Conservation (phyloP, 2,113 vertebrate genomes). For the Phrynosoma platyrhinos region DNA sequence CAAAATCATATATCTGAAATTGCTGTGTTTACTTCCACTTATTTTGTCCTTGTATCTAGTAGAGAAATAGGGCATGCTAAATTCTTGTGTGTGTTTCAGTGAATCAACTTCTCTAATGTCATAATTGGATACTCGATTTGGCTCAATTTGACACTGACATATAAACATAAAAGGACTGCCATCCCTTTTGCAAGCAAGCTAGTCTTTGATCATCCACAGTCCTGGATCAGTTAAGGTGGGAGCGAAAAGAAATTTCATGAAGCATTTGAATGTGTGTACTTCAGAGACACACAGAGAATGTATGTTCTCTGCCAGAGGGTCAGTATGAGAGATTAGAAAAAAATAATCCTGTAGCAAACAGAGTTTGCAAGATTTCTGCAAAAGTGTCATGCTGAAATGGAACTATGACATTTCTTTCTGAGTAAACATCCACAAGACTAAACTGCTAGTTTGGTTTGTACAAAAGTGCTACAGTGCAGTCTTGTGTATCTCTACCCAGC, state of each 20-base stretch:
- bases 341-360: neutral
- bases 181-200: neutral
- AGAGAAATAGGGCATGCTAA: neutral
- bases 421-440: too few species aligned
- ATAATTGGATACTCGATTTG: neutral
- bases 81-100: neutral
- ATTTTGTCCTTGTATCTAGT: neutral
- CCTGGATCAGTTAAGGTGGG: neutral
- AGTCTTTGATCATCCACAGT: neutral
- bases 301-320: neutral
- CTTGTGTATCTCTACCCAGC: neutral
- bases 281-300: neutral
- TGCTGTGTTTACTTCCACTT: constrained; percentile 13
- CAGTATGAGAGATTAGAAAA: neutral
- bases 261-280: neutral
- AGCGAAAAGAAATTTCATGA: neutral
- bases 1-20: constrained; percentile 31
- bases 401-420: too few species aligned
- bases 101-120: neutral
- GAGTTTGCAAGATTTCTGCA: neutral
- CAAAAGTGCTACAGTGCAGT: neutral
- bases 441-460: neutral
- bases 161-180: neutral
- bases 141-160: neutral
- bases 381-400: neutral